These are phyloP conservation scores for Alethe diademata DNA, from an alignment of 2,113 vertebrate genomes.

Conservation along the genomic window DNA sequence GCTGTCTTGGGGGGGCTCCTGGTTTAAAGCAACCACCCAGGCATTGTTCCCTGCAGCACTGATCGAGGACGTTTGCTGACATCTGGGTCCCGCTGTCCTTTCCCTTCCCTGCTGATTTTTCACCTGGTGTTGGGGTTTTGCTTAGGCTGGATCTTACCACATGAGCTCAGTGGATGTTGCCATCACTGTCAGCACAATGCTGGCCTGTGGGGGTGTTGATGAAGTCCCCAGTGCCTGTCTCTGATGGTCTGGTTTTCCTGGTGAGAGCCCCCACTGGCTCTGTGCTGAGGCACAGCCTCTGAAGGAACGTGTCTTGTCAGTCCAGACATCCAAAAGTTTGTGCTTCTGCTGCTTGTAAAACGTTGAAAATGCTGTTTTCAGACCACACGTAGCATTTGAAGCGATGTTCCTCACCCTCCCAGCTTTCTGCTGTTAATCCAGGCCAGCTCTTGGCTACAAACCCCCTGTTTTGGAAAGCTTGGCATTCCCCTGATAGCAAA, in stretches of 20 bases:
- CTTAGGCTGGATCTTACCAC: not conserved
- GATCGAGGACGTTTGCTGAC: not conserved
- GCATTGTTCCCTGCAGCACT: not conserved
- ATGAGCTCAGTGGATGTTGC: not conserved
- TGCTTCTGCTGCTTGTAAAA: not conserved
- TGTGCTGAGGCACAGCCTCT: accelerated
- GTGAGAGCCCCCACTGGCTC: not conserved
- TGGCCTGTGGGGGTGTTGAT: not conserved
- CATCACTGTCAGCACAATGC: not conserved
- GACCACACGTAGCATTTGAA: not conserved
- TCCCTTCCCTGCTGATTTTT: not conserved
- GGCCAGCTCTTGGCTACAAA: not conserved
- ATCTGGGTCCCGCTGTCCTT: not conserved
- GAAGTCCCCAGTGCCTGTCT: not conserved
- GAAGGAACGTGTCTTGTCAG: not conserved
- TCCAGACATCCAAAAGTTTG: not conserved
- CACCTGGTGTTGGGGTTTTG: not conserved
- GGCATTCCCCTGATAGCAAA: not conserved
- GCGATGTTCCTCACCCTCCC: not conserved
- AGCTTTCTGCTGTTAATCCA: not conserved
- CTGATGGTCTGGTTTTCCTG: not conserved
- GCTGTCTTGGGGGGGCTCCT: slow-evolving; percentile 61
- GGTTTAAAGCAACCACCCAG: not conserved
- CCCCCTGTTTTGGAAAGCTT: not conserved
- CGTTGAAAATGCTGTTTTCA: not conserved